These are phyloP conservation scores for Pachyrhynchus sulphureomaculatus DNA, from an alignment of 1,140 invertebrate genomes.

Conservation along the genomic window DNA sequence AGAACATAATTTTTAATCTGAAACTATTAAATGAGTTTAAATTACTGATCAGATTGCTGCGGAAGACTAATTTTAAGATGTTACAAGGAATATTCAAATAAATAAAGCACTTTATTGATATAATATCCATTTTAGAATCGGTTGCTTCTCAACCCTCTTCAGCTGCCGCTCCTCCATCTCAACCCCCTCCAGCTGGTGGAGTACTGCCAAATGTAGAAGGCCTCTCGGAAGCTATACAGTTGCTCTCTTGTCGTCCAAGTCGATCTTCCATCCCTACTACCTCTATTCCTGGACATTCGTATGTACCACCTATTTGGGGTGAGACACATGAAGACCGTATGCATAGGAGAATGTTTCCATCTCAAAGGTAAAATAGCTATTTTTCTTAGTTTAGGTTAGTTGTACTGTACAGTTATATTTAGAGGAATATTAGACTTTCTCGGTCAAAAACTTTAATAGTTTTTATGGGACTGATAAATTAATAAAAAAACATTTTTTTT, in stretches of 20 bases:
- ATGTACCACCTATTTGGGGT: slow-evolving; percentile 38
- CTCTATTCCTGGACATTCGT: slow-evolving; percentile 38
- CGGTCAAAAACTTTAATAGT: too few species aligned
- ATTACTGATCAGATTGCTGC: too few species aligned
- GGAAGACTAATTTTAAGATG: too few species aligned
- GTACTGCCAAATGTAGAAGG: slow-evolving; percentile 62
- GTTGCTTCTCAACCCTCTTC: slow-evolving; percentile 43
- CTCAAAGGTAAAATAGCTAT: slow-evolving; percentile 35
- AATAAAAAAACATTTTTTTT: too few species aligned
- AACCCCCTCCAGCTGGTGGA: slow-evolving; percentile 44
- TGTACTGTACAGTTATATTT: too few species aligned
- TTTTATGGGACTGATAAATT: too few species aligned
- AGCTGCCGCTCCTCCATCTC: slow-evolving; percentile 44
- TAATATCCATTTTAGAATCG: slow-evolving; percentile 52
- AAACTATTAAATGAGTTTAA: too few species aligned
- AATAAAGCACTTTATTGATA: background rate
- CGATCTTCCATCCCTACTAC: slow-evolving; percentile 45
- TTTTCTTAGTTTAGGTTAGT: background rate
- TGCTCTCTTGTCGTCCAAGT: slow-evolving; percentile 60
- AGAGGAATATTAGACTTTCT: too few species aligned
- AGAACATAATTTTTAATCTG: too few species aligned
- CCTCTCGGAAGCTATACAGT: slow-evolving; percentile 65
- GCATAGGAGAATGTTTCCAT: slow-evolving; percentile 45
- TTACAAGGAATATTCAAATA: too few species aligned
- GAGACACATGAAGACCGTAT: slow-evolving; percentile 49